phyloP scores from a whole-genome alignment of 2,113 vertebrate genomes.

The Dolichotis patagonum region DNA sequence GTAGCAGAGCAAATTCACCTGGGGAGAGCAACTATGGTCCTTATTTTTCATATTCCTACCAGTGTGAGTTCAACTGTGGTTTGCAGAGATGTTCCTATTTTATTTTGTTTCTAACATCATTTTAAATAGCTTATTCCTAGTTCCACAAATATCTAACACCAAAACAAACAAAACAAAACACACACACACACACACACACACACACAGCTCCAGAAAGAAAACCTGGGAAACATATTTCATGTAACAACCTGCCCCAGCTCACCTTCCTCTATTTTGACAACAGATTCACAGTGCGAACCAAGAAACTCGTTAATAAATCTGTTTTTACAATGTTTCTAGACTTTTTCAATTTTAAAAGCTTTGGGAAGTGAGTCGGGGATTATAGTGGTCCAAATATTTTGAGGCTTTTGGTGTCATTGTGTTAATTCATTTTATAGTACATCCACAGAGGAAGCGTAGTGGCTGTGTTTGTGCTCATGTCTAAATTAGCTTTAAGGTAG shows the following conservation, averaged over 20 bases:
- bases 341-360: slow-evolving; percentile 34
- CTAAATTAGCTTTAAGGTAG: slow-evolving; percentile 12
- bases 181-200: not conserved
- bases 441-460: not conserved
- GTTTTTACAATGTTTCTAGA: slow-evolving; percentile 24
- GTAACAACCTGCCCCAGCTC: not conserved
- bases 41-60: not conserved
- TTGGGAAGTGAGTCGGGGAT: not conserved
- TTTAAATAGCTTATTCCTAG: not conserved
- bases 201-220: not conserved
- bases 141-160: not conserved
- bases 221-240: not conserved
- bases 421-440: not conserved
- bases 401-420: not conserved
- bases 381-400: not conserved
- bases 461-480: not conserved
- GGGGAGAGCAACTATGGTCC: not conserved
- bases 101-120: slow-evolving; percentile 23
- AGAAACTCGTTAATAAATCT: slow-evolving; percentile 46
- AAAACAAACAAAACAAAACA: not conserved
- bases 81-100: not conserved
- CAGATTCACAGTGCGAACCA: not conserved
- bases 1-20: not conserved
- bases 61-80: not conserved
- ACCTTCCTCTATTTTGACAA: slow-evolving; percentile 58